Base-by-base conservation (phyloP, 1,140 invertebrate genomes). In the Paralvinella palmiformis region DNA sequence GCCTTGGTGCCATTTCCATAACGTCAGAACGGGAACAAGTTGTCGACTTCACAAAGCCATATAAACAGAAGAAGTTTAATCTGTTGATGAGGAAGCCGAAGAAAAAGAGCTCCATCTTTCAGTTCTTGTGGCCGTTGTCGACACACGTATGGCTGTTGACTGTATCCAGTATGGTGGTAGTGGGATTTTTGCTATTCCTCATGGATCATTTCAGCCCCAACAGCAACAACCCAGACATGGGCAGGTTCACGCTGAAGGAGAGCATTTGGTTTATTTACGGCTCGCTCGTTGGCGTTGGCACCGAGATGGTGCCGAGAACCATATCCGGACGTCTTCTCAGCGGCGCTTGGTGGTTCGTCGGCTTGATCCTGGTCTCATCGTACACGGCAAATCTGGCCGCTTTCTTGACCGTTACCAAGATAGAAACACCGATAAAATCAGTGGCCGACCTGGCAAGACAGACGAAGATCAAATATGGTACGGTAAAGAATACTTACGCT, bases 61-160 rank as follows among this genome's bases (percentile, higher is more conserved):
- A 59, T 48, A 68, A 60, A 24, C 58, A 60, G 24, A 60, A 60
- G 58, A 37, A 20, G 58, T 60, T 60, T 36, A 60, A 45, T 24
- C 20, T 60, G 32, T 36, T 60, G 35, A 37, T 60, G 58, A 60
- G 41, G 35, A 60, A 60, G 29, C 58, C 58, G 35, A 36, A 60
- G 29, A 36, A 60, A 31, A 52, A 44, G 32, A 17, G 29, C 4
- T 44, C 58, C 22, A 37, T 60, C 36, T 97, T 98, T 82, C 96
- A 93, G 75, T 99, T 99, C 81, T 87, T 99, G 71, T 92, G 93
- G 79, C 96, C 96, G 13, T 84, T 99, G 41, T 96, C 93, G 60
- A 91, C 91, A 71, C 93, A 69, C 13, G 77, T 80, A 5, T 79
- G 78, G 78, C 73, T 77, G 53, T 77, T 76, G 58, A 77, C 75